Percentiles rank a stretch among this genome's conserved stretches.
These are phyloP conservation scores for Aphaenogaster floridana DNA, from an alignment of 1,140 invertebrate genomes.

Conservation along the genomic window DNA sequence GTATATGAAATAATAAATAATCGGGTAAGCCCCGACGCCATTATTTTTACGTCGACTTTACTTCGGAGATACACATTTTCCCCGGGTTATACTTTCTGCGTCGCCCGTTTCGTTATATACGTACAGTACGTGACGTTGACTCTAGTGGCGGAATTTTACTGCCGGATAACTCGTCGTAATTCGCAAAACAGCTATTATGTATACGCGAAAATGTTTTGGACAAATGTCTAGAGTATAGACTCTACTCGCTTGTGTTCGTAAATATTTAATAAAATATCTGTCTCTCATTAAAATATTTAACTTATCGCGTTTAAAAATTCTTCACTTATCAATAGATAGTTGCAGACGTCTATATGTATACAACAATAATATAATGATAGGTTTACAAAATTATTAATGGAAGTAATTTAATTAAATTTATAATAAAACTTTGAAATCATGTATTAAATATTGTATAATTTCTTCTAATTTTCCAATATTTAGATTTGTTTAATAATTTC, in stretches of 20 bases:
- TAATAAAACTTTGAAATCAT: background rate
- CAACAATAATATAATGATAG: background rate
- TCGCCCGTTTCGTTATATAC: conserved; percentile 75
- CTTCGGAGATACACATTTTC: conserved; percentile 80
- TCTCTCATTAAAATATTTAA: conserved; percentile 32
- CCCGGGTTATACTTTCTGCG: conserved; percentile 76
- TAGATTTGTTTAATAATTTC: background rate
- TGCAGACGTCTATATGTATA: background rate
- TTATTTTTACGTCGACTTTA: conserved; percentile 84
- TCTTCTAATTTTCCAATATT: background rate
- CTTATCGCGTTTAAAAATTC: background rate
- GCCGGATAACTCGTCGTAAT: conserved; percentile 65
- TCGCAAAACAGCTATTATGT: conserved; percentile 26
- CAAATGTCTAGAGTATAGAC: conserved; percentile 29
- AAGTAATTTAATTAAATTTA: conserved; percentile 1
- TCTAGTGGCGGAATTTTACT: conserved; percentile 56
- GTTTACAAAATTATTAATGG: background rate
- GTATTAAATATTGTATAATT: conserved; percentile 7
- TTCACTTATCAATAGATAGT: background rate
- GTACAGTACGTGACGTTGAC: conserved; percentile 73
- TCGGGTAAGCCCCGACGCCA: conserved; percentile 82
- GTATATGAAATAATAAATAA: conserved; percentile 86
- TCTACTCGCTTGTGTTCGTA: background rate
- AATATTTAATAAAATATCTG: conserved; percentile 37
- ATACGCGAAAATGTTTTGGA: conserved; percentile 39